These are phyloP conservation scores for Trachops cirrhosus DNA, from an alignment of 2,797 vertebrate species.

Conservation along the genomic window DNA sequence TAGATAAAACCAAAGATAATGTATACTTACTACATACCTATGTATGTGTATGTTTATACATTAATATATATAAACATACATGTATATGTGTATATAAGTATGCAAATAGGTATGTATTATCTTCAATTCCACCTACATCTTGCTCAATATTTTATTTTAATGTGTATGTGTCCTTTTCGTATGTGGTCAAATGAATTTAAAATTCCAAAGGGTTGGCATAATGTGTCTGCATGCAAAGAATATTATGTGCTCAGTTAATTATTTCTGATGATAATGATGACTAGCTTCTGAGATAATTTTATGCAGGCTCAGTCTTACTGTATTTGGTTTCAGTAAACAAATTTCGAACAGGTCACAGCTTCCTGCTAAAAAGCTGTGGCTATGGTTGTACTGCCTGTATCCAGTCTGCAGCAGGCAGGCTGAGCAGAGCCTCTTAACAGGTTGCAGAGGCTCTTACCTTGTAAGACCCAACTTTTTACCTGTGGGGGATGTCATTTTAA, in stretches of 20 bases:
- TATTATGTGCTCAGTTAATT: background rate
- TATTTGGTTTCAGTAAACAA: conserved; percentile 9
- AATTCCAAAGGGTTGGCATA: background rate
- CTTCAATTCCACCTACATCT: background rate
- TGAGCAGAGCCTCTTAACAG: background rate
- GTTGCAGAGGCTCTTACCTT: background rate
- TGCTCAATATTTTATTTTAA: background rate
- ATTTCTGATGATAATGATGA: background rate
- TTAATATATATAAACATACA: background rate
- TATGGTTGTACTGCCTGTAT: background rate
- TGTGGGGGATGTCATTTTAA: conserved; percentile 48
- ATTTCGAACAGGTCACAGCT: background rate
- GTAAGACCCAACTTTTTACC: conserved; percentile 48
- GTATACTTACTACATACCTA: background rate
- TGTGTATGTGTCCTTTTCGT: background rate
- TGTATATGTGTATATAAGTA: background rate
- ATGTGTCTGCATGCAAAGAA: background rate
- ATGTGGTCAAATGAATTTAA: background rate
- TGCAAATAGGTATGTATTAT: background rate
- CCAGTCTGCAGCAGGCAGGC: background rate
- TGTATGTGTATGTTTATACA: background rate
- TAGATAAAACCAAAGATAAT: background rate
- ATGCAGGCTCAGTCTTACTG: background rate
- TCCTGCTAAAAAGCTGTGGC: background rate
- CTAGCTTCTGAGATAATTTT: background rate